Conservation (phyloP, 2,888 invertebrate genomes). For the Monoplex corrugatus region DNA sequence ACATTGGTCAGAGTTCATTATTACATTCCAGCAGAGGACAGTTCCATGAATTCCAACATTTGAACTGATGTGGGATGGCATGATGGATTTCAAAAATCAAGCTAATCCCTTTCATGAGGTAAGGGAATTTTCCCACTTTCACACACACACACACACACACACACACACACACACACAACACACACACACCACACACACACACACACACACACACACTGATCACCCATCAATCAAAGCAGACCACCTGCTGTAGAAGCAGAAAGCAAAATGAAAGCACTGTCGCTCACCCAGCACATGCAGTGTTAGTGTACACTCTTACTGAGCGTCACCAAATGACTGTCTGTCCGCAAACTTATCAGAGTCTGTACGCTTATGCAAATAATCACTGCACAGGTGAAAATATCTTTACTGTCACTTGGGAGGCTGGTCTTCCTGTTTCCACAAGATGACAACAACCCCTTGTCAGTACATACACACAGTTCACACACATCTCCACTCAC, state of each 20-base stretch:
- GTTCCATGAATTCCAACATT: too few species aligned
- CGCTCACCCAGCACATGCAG: neutral
- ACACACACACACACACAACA: neutral
- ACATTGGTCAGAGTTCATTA: too few species aligned
- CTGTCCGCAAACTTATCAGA: neutral
- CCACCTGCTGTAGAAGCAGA: neutral
- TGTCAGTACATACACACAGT: neutral
- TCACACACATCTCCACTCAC: neutral
- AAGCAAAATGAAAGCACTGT: conserved; percentile 32
- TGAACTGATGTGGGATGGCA: too few species aligned
- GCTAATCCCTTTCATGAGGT: too few species aligned
- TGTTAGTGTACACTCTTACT: neutral
- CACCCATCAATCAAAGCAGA: too few species aligned
- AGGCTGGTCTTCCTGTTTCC: neutral
- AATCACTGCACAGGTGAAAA: neutral
- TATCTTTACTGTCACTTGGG: neutral
- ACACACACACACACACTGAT: neutral
- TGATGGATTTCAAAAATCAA: too few species aligned
- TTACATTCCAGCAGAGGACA: too few species aligned
- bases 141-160: neutral
- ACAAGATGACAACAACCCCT: neutral
- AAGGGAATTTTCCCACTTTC: neutral
- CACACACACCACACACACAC: neutral
- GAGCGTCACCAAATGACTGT: too few species aligned
- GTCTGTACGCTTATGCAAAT: neutral